These are phyloP conservation scores for Phenganax marumi DNA, from an alignment of 92 coral and sea anemone species.

Conservation along the genomic window DNA sequence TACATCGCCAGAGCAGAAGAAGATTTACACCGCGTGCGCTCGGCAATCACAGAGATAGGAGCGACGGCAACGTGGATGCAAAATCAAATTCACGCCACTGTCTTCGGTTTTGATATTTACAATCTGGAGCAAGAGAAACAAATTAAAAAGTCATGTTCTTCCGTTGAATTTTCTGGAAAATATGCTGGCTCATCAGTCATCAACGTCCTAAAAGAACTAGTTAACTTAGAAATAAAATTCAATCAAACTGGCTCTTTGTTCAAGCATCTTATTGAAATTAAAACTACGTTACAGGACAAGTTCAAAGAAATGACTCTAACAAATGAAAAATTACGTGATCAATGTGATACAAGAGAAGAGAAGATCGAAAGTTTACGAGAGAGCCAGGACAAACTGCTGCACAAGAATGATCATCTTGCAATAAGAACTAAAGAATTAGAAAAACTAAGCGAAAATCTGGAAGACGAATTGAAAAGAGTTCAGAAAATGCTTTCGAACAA, in stretches of 20 bases:
- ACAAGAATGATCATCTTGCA: neutral
- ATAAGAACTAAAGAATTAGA: neutral
- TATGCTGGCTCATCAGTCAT: neutral
- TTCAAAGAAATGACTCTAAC: neutral
- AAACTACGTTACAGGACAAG: neutral
- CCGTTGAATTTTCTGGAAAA: neutral
- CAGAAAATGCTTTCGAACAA: neutral
- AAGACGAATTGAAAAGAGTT: neutral
- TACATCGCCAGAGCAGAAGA: neutral
- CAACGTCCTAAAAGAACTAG: neutral
- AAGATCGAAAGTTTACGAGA: neutral
- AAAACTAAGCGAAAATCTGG: neutral
- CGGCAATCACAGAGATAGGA: slow-evolving; percentile 1
- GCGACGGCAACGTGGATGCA: neutral
- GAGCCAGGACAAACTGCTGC: neutral
- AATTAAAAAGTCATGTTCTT: neutral
- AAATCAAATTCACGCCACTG: neutral
- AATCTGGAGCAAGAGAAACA: neutral
- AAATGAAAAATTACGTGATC: slow-evolving; percentile 12
- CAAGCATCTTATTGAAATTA: neutral
- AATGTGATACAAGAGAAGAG: neutral
- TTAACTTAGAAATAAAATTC: neutral
- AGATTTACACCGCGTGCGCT: neutral
- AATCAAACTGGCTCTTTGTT: neutral
- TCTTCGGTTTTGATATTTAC: neutral